Percentiles rank a stretch among this genome's conserved stretches.
Conservation (phyloP, 2,888 invertebrate species). For the Ornithoptera alexandrae region DNA sequence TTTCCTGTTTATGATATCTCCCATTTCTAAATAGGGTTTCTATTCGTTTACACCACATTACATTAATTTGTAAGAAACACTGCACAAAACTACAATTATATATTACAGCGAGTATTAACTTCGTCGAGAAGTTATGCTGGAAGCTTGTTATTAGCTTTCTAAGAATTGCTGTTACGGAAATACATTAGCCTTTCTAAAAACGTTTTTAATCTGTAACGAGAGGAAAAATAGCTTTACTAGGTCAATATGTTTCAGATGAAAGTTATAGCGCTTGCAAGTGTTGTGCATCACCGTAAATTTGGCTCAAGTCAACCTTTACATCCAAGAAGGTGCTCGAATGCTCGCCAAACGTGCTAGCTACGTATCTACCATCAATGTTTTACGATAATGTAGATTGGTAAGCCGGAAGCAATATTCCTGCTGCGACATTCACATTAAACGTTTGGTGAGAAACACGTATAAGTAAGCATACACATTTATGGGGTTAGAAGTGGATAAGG, state of each 20-base stretch:
- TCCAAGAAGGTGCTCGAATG: neutral
- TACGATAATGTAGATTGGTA: neutral
- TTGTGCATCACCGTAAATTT: constrained; percentile 14
- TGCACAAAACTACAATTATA: neutral
- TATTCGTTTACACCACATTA: no score
- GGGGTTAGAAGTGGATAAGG: no score
- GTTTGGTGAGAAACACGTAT: no score
- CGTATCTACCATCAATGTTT: neutral
- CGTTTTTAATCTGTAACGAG: constrained; percentile 9
- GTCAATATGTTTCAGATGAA: constrained; percentile 15
- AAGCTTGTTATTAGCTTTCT: neutral
- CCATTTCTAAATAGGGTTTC: no score
- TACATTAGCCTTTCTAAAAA: constrained; percentile 2
- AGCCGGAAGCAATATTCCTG: neutral
- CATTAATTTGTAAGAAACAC: neutral
- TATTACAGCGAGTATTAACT: neutral
- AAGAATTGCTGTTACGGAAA: neutral
- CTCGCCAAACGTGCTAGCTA: neutral
- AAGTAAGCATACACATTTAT: no score
- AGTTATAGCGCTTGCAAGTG: constrained; percentile 4
- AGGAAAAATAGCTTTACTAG: constrained; percentile 11
- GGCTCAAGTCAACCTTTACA: neutral
- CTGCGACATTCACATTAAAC: neutral
- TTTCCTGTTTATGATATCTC: no score
- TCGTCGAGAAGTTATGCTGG: neutral